phyloP scores from a whole-genome alignment of 2,113 vertebrate species.

The Notiomystis cincta region DNA sequence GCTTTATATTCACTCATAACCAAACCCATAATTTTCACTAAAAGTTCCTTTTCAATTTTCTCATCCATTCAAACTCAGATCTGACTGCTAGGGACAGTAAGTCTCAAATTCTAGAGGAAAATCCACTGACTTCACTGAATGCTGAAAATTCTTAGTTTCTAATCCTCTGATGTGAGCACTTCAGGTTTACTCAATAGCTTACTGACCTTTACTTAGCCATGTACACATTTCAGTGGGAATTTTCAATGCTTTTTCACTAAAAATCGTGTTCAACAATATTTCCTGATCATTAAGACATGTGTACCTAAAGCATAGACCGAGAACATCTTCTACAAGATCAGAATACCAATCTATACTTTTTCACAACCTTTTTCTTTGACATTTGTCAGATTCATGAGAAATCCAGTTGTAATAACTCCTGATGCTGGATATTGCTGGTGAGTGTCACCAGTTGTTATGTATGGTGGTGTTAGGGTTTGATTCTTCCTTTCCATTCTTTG shows the following conservation, averaged over 20 bases:
- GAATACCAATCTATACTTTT: slow-evolving; percentile 44
- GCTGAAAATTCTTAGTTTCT: slow-evolving; percentile 36
- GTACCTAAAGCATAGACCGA: background rate
- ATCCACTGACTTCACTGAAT: background rate
- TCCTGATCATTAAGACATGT: slow-evolving; percentile 56
- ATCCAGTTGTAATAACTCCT: background rate
- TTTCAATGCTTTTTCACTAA: slow-evolving; percentile 56
- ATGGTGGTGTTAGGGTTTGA: background rate
- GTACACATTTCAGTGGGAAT: slow-evolving; percentile 55
- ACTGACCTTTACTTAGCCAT: slow-evolving; percentile 63
- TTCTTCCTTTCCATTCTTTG: background rate
- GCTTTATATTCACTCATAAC: background rate
- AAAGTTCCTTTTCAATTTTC: background rate
- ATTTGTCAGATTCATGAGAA: background rate
- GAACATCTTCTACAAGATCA: slow-evolving; percentile 4
- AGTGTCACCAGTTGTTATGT: background rate
- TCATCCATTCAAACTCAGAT: background rate
- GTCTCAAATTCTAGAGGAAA: background rate
- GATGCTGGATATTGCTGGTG: background rate
- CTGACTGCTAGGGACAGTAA: background rate
- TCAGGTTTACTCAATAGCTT: slow-evolving; percentile 51
- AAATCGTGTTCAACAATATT: slow-evolving; percentile 65
- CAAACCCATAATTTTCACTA: background rate
- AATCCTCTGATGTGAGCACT: slow-evolving; percentile 35
- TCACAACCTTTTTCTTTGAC: background rate